A percentile compares a stretch with the other conserved stretches of the same genome.
These are phyloP conservation scores for Tuberolachnus salignus DNA, from an alignment of 2,888 invertebrate species.

Conservation along the genomic window DNA sequence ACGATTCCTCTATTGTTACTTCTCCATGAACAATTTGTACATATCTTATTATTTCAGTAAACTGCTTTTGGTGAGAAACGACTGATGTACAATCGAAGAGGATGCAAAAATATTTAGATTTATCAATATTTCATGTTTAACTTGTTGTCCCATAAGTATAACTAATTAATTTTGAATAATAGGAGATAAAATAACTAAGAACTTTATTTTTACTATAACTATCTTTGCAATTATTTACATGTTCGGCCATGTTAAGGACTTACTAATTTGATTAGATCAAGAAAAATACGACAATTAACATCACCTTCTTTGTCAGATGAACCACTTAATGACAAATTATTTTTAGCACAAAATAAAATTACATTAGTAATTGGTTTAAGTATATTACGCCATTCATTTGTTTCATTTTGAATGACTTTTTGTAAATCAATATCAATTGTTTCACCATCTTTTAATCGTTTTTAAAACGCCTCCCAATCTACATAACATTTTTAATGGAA, in stretches of 20 bases:
- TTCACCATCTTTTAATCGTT: constrained; percentile 38
- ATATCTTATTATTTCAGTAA: constrained; percentile 42
- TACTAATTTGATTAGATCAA: constrained; percentile 57
- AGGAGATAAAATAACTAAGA: constrained; percentile 40
- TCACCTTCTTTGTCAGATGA: constrained; percentile 55
- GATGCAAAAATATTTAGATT: constrained; percentile 58
- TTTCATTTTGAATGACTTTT: constrained; percentile 35
- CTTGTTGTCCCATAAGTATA: constrained; percentile 49
- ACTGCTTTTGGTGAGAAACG: constrained; percentile 58
- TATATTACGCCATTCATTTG: constrained; percentile 37
- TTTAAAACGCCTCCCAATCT: constrained; percentile 42
- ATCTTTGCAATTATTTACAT: constrained; percentile 36
- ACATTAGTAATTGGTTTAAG: constrained; percentile 33
- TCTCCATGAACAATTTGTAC: constrained; percentile 41
- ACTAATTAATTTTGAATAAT: constrained; percentile 42
- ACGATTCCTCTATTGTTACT: constrained; percentile 41
- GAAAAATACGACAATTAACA: constrained; percentile 58
- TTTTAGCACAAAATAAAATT: constrained; percentile 34
- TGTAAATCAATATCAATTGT: constrained; percentile 31
- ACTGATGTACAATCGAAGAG: constrained; percentile 55
- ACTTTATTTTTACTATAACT: constrained; percentile 30
- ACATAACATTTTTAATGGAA: constrained; percentile 44
- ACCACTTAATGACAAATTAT: constrained; percentile 58
- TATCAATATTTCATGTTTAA: constrained; percentile 55
- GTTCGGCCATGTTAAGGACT: constrained; percentile 46